Conservation (phyloP, 2,797 vertebrate genomes). For the Dendrocincla fuliginosa region DNA sequence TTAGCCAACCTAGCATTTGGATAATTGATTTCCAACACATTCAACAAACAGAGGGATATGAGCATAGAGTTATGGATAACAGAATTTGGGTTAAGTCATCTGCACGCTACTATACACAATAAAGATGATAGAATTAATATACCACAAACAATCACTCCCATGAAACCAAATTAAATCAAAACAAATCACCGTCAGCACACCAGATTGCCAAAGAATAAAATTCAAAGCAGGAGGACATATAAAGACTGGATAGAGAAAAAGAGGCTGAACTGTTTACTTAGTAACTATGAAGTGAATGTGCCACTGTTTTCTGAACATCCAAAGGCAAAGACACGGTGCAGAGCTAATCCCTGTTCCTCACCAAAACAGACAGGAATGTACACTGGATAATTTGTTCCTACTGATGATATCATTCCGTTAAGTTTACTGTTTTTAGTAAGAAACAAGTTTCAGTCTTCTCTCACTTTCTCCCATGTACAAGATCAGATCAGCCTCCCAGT, state of each 20-base stretch:
- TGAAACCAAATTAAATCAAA: neutral
- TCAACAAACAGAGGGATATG: neutral
- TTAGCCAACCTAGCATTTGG: neutral
- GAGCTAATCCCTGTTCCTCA: slow-evolving; percentile 44
- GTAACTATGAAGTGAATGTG: slow-evolving; percentile 9
- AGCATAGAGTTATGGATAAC: neutral
- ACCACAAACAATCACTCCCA: neutral
- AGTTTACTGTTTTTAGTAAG: slow-evolving; percentile 66
- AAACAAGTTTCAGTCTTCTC: slow-evolving; percentile 57
- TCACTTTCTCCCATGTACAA: slow-evolving; percentile 70
- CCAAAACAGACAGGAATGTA: slow-evolving; percentile 50
- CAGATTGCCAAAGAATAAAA: neutral
- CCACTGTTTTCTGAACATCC: slow-evolving; percentile 46
- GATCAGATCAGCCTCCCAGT: slow-evolving; percentile 73
- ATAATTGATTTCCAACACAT: neutral
- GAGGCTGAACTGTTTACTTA: neutral
- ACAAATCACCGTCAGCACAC: neutral
- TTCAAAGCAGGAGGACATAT: neutral
- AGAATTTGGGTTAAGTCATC: neutral
- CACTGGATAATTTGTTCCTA: slow-evolving; percentile 67
- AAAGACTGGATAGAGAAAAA: neutral
- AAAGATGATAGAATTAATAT: neutral
- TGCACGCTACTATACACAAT: neutral
- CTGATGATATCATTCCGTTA: slow-evolving; percentile 65
- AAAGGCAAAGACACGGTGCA: neutral